These are phyloP conservation scores for Anguilla marmorata DNA, from an alignment of 2,797 vertebrate species.

Conservation along the genomic window DNA sequence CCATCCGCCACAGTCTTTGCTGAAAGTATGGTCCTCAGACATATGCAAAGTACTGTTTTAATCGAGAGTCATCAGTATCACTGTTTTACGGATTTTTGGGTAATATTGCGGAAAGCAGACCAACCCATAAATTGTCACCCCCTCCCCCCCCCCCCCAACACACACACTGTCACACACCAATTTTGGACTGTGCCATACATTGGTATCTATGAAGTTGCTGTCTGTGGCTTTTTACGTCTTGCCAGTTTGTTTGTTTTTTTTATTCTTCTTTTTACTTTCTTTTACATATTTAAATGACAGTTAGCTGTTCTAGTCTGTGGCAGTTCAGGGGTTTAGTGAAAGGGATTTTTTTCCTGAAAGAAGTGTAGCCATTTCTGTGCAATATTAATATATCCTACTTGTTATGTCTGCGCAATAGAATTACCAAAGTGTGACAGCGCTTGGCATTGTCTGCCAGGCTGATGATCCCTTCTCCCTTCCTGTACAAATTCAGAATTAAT, in stretches of 20 bases:
- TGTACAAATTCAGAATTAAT: background rate
- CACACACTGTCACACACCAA: background rate
- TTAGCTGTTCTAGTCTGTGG: constrained; percentile 16
- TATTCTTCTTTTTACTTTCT: constrained; percentile 41
- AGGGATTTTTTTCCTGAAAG: constrained; percentile 44
- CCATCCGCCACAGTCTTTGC: background rate
- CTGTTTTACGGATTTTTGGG: background rate
- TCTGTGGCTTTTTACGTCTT: constrained; percentile 24
- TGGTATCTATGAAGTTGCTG: constrained; percentile 35
- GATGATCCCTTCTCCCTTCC: background rate
- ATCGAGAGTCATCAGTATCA: background rate
- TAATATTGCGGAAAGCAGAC: background rate
- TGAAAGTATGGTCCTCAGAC: background rate
- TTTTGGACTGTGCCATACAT: constrained; percentile 20
- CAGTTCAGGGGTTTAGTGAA: constrained; percentile 30
- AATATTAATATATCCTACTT: constrained; percentile 47
- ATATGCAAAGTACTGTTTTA: background rate
- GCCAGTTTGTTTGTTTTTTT: constrained; percentile 14
- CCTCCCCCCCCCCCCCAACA: background rate
- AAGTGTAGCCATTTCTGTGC: constrained; percentile 45
- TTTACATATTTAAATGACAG: constrained; percentile 35
- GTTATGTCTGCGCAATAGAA: constrained; percentile 23
- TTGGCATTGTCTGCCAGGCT: background rate
- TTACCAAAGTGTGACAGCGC: constrained; percentile 47
- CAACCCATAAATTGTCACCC: constrained; percentile 7